Percentiles rank a stretch among this genome's conserved stretches.
phyloP scores from a whole-genome alignment of 2,797 vertebrate genomes.

The Pachyuromys duprasi region DNA sequence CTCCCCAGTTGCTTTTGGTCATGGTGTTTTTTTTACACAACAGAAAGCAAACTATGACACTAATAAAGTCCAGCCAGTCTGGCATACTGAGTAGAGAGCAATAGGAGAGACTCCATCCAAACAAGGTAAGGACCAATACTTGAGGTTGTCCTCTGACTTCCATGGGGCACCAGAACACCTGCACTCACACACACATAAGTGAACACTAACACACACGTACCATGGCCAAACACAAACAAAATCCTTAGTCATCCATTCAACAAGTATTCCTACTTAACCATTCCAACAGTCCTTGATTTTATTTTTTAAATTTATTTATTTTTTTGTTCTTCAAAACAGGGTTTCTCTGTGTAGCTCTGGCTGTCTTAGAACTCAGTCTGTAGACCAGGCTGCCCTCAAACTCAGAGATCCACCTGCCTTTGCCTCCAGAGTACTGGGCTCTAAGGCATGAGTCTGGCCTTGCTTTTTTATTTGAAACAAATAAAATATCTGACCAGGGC shows the following conservation, averaged over 20 bases:
- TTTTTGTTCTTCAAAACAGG: not conserved
- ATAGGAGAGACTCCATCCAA: not conserved
- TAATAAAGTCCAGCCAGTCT: not conserved
- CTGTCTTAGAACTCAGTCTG: not conserved
- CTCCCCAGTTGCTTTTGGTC: not conserved
- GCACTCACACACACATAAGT: not conserved
- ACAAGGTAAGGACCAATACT: not conserved
- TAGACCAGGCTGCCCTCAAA: not conserved
- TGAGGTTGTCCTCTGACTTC: not conserved
- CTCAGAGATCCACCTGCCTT: not conserved
- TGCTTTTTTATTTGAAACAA: not conserved
- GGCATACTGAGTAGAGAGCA: not conserved
- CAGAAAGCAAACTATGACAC: not conserved
- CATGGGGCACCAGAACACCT: not conserved
- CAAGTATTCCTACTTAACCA: not conserved
- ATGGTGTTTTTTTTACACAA: not conserved
- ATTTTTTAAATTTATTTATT: not conserved
- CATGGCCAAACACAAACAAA: not conserved
- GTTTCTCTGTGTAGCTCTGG: not conserved
- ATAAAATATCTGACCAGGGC: not conserved
- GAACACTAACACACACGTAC: not conserved
- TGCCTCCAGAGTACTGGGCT: not conserved
- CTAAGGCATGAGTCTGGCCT: not conserved
- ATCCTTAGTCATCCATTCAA: not conserved
- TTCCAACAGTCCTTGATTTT: not conserved